Conservation (phyloP, 2,113 vertebrate genomes). For the Heteronetta atricapilla region DNA sequence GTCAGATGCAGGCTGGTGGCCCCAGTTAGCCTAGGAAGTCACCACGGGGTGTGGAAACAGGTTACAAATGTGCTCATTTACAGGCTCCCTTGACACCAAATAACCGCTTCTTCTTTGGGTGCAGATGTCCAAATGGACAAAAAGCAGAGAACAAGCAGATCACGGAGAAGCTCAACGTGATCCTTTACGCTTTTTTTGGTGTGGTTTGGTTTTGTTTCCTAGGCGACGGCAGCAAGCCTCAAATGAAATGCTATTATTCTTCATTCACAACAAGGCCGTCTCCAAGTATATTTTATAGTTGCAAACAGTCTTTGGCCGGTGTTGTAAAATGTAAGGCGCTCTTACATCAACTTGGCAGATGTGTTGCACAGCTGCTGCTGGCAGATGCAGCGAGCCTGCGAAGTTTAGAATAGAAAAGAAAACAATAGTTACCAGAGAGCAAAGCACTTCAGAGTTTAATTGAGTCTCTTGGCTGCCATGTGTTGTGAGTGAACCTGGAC, state of each 20-base stretch:
- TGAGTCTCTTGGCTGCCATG: background rate
- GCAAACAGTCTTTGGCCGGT: background rate
- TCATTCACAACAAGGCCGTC: background rate
- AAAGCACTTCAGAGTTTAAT: background rate
- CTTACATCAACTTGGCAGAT: background rate
- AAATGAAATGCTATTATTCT: background rate
- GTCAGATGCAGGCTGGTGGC: fast-evolving
- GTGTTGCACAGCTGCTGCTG: background rate
- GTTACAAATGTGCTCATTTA: background rate
- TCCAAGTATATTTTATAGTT: background rate
- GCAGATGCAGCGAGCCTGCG: background rate
- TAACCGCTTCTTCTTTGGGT: background rate
- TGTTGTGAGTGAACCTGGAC: background rate
- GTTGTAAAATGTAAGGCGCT: background rate
- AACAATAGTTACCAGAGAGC: background rate
- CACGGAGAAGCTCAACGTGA: background rate
- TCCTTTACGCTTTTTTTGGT: background rate
- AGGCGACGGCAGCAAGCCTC: background rate
- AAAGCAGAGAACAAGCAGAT: background rate
- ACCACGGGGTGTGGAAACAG: background rate
- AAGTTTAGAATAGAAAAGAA: background rate
- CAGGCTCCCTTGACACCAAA: background rate
- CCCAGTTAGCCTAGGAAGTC: background rate
- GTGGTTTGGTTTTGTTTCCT: conserved; percentile 21
- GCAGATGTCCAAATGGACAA: background rate